phyloP scores from a whole-genome alignment of 2,113 vertebrate species.

The Sturnira hondurensis region DNA sequence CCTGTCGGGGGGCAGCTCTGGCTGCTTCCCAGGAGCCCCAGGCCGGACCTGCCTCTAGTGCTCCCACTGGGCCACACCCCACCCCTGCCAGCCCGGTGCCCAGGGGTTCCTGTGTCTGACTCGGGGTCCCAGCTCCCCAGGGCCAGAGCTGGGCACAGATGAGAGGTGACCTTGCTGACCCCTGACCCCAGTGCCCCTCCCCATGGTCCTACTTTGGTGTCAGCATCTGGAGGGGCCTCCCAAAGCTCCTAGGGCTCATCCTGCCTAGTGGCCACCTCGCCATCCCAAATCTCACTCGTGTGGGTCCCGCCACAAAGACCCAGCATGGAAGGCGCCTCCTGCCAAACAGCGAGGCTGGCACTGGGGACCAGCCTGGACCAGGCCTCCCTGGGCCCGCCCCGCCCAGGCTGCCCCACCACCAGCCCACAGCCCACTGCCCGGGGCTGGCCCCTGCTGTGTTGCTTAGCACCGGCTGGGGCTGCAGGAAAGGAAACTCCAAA shows the following conservation, averaged over 20 bases:
- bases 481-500: background rate
- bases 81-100: background rate
- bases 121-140: background rate
- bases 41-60: background rate
- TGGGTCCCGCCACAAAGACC: background rate
- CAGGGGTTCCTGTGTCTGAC: background rate
- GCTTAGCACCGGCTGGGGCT: background rate
- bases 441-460: background rate
- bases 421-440: background rate
- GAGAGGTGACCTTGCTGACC: too few species aligned
- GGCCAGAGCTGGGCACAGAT: background rate
- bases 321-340: background rate
- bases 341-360: background rate
- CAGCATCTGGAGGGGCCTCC: background rate
- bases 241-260: background rate
- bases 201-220: background rate
- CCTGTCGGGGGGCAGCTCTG: background rate
- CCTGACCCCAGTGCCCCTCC: accelerated
- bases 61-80: too few species aligned
- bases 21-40: background rate
- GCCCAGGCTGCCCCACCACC: accelerated
- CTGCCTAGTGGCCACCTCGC: background rate
- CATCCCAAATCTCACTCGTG: accelerated
- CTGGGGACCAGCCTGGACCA: accelerated
- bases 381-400: background rate